Conservation (phyloP, 2,113 vertebrate species). For the Oryzias woworae region DNA sequence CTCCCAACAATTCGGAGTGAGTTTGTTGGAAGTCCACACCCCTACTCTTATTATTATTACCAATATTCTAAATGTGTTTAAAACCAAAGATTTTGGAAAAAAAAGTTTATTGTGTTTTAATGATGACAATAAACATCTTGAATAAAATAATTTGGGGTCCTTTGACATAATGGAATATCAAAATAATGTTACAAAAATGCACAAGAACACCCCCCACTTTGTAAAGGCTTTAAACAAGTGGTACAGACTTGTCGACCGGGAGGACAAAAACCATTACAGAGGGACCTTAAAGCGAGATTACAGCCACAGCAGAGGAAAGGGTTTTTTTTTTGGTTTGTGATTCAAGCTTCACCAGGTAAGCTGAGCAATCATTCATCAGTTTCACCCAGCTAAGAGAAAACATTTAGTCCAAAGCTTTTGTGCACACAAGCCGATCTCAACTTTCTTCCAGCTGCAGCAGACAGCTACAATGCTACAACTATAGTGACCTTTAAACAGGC, state of each 20-base stretch:
- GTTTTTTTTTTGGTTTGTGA: constrained; percentile 15
- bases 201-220: constrained; percentile 13
- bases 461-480: constrained; percentile 37
- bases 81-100: too few relatives aligned
- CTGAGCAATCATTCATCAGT: constrained; percentile 53
- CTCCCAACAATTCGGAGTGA: too few relatives aligned
- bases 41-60: too few relatives aligned
- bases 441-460: constrained; percentile 58
- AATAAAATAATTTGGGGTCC: constrained; percentile 62
- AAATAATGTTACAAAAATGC: constrained; percentile 23
- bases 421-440: constrained; percentile 34
- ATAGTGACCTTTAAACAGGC: constrained; percentile 73
- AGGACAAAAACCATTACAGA: constrained; percentile 23
- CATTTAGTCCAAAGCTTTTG: constrained; percentile 50
- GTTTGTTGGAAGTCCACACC: too few relatives aligned
- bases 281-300: constrained; percentile 16
- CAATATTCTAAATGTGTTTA: too few relatives aligned
- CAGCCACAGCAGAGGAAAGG: constrained; percentile 27
- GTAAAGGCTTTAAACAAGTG: constrained; percentile 27
- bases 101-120: too few relatives aligned
- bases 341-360: constrained; percentile 45
- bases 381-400: constrained; percentile 46
- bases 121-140: too few relatives aligned
- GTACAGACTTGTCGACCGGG: constrained; percentile 10
- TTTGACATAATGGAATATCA: constrained; percentile 27